Percentiles rank a stretch among this genome's conserved stretches.
Conservation (phyloP, 2,113 vertebrate genomes). For the Notechis scutatus region DNA sequence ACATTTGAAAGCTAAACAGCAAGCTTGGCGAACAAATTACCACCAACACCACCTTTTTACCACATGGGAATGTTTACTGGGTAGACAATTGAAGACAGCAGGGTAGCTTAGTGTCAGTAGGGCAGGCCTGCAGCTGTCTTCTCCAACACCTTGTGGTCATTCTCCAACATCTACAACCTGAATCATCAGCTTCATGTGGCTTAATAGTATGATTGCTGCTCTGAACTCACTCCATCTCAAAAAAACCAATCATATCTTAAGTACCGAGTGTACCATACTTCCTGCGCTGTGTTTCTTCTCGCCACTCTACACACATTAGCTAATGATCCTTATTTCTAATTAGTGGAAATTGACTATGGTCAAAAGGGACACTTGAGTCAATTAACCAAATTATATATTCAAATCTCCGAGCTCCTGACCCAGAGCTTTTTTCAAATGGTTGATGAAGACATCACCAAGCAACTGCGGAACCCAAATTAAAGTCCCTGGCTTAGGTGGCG, state of each 20-base stretch:
- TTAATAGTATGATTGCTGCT: neutral
- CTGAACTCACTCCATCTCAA: neutral
- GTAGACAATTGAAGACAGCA: neutral
- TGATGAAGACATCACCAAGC: conserved; percentile 64
- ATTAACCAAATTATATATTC: conserved; percentile 63
- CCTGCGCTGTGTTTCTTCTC: conserved; percentile 48
- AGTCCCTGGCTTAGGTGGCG: conserved; percentile 33
- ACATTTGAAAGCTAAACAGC: neutral
- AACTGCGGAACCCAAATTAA: conserved; percentile 34
- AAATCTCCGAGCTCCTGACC: conserved; percentile 68
- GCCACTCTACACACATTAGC: conserved; percentile 58
- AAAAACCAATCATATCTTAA: neutral
- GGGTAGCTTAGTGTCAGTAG: neutral
- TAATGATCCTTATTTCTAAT: conserved; percentile 68
- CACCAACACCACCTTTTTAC: neutral
- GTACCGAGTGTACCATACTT: neutral
- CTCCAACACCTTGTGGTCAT: neutral
- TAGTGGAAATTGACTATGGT: conserved; percentile 67
- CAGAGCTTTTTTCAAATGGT: conserved; percentile 42
- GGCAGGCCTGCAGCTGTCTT: neutral
- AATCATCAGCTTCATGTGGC: neutral
- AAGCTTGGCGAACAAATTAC: neutral
- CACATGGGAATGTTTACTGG: neutral
- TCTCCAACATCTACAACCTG: neutral
- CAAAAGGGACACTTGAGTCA: conserved; percentile 62